A percentile compares a stretch with the other conserved stretches of the same genome.
Evolutionary conservation across 1,140 invertebrate genomes (phyloP).

Genomic region (Oscheius sp.): DNA sequence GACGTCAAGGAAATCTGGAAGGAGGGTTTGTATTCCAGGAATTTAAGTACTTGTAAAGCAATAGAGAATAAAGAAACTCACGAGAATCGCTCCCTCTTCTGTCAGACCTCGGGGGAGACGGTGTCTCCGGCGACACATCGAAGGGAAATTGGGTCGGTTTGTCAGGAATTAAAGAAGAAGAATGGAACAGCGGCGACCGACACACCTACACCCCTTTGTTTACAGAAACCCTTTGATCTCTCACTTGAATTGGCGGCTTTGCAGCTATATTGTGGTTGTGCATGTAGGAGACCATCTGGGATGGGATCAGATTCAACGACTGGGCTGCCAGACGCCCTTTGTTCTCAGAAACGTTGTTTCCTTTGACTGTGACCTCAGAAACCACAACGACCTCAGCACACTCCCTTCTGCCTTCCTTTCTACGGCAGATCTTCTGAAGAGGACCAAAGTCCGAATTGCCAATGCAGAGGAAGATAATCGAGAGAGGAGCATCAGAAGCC

Average conservation of each 20-base stretch:
- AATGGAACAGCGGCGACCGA: conserved; percentile 28
- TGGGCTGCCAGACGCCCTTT: conserved; percentile 1
- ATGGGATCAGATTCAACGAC: conserved; percentile 11
- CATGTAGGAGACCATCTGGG: conserved; percentile 29
- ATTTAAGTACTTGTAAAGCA: neutral
- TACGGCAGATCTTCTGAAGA: conserved; percentile 15
- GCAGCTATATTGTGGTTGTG: conserved; percentile 25
- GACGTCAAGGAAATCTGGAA: conserved; percentile 26
- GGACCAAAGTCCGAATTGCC: conserved; percentile 16
- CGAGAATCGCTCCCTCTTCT: conserved; percentile 24
- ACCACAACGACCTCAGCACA: conserved; percentile 15
- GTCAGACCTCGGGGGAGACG: conserved; percentile 12
- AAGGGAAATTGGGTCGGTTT: conserved; percentile 31
- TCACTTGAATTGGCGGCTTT: conserved; percentile 29
- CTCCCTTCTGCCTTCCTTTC: conserved; percentile 24
- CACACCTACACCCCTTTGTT: neutral
- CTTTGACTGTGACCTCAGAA: neutral
- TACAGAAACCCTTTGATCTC: neutral
- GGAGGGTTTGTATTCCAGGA: too few relatives aligned
- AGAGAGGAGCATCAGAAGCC: conserved; percentile 18
- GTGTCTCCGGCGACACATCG: conserved; percentile 13
- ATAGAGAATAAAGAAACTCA: neutral
- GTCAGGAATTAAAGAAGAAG: conserved; percentile 30
- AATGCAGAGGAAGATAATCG: conserved; percentile 26
- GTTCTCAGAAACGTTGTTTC: neutral